Conservation (phyloP, 1,140 invertebrate species). For the Thrips palmi region DNA sequence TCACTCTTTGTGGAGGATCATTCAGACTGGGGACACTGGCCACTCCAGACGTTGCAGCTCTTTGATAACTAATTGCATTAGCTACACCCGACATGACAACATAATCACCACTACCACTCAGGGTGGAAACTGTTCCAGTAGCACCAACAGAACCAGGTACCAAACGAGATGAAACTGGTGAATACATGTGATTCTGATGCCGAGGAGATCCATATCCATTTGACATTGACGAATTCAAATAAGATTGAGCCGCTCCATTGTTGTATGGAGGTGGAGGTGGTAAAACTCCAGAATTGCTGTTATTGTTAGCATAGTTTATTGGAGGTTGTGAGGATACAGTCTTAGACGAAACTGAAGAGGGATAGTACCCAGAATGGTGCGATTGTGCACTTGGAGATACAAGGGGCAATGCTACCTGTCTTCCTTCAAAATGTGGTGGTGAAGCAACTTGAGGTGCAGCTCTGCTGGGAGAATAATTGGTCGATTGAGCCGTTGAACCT, state of each 20-base stretch:
- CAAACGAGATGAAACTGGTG: no score
- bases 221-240: no score
- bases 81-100: conserved; percentile 13
- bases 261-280: no score
- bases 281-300: no score
- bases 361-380: no score
- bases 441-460: neutral
- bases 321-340: no score
- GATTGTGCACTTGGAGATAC: conserved; percentile 1
- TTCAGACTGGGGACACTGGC: conserved; percentile 12
- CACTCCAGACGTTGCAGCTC: conserved; percentile 13
- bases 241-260: no score
- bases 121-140: neutral
- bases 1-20: neutral
- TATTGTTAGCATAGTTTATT: no score
- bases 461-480: neutral
- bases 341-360: no score
- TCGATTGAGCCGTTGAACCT: conserved; percentile 12
- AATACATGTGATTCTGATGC: no score
- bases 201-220: no score
- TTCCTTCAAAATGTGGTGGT: neutral
- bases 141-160: no score
- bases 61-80: conserved; percentile 16
- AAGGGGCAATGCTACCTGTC: neutral
- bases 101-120: conserved; percentile 10